Base-by-base conservation (phyloP, 37 sponge, comb jelly and placozoan genomes). In the Amphimedon queenslandica region DNA sequence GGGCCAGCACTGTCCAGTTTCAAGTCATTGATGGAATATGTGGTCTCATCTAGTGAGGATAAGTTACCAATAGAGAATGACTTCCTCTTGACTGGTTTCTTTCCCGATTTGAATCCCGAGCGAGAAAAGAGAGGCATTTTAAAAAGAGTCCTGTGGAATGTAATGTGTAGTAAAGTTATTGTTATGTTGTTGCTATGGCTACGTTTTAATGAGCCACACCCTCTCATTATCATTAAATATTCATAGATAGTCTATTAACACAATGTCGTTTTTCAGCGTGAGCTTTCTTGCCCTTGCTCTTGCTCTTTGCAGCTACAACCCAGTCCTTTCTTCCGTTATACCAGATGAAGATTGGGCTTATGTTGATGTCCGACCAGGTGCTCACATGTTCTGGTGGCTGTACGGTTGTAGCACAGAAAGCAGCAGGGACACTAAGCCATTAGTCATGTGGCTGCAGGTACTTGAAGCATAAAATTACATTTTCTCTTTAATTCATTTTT, bases 361-460 rank as follows among this genome's bases (percentile, higher is more conserved):
- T 55, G 90, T 86, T 29, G 73, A 73, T 28, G 90, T 89, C 36
- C 63, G 94, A 31, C 73, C 81, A 4, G 63, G 69, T 38, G 94
- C 90, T 1, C 76, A 85, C 86, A 84, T 84, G 94, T 93, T 93
- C 73, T 93, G 94, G 94, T 93, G 94, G 94, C 77, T 93, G 30
- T 84, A 88, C 67, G 86, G 90, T 8, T 64, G 73, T 39, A 65
- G 67, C 0, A 30, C 38, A 23, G 33, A 37, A 4, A 8, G n/a
- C 16, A 42, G 32, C n/a, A 71, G 79, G 25, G 87, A 91, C 23
- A 16, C 66, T 3, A 40, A 41, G 5, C 94, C 94, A 0, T 74
- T 93, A 4, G 82, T 93, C 23, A 89, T 93, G 85, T 93, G 94
- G 94, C 74, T 93, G 0, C 89, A 88, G 82, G 89, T 88, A 13